A percentile compares a stretch with the other conserved stretches of the same genome.
Evolutionary conservation across 2,797 vertebrate genomes (phyloP).

Genomic region (Alfaro cultratus): DNA sequence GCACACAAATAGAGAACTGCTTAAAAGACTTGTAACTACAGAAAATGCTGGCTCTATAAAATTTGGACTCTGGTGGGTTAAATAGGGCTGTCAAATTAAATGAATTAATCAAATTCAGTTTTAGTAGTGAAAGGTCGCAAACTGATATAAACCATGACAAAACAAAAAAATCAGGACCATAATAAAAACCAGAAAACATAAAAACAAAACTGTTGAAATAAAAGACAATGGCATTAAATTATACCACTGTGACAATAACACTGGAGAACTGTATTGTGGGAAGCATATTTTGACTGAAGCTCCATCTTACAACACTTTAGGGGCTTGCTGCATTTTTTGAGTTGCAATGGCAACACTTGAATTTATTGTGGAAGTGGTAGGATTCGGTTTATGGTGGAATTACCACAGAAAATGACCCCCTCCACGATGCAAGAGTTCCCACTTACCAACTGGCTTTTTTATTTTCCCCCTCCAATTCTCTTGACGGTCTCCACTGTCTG

Average conservation of each 20-base stretch:
- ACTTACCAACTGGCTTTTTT: constrained; percentile 66
- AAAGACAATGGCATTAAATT: neutral
- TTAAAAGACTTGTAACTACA: neutral
- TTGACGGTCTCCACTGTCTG: constrained; percentile 53
- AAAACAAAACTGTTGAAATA: neutral
- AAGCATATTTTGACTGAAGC: constrained; percentile 21
- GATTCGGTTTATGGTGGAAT: constrained; percentile 57
- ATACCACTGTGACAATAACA: constrained; percentile 9
- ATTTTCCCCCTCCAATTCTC: constrained; percentile 41
- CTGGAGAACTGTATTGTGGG: constrained; percentile 9
- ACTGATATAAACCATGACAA: neutral
- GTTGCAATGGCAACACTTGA: constrained; percentile 77
- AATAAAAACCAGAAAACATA: neutral
- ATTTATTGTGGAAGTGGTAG: constrained; percentile 61
- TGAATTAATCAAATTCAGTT: neutral
- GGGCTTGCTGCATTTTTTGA: constrained; percentile 41
- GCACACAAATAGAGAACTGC: neutral
- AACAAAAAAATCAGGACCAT: neutral
- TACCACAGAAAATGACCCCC: constrained; percentile 68
- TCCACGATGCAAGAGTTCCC: constrained; percentile 67
- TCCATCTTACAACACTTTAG: constrained; percentile 32
- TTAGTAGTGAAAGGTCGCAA: neutral
- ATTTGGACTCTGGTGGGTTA: neutral
- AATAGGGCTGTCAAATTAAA: neutral
- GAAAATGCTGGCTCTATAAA: neutral